These are phyloP conservation scores for Cerceris rybyensis DNA, from an alignment of 2,888 invertebrate genomes.

Conservation along the genomic window DNA sequence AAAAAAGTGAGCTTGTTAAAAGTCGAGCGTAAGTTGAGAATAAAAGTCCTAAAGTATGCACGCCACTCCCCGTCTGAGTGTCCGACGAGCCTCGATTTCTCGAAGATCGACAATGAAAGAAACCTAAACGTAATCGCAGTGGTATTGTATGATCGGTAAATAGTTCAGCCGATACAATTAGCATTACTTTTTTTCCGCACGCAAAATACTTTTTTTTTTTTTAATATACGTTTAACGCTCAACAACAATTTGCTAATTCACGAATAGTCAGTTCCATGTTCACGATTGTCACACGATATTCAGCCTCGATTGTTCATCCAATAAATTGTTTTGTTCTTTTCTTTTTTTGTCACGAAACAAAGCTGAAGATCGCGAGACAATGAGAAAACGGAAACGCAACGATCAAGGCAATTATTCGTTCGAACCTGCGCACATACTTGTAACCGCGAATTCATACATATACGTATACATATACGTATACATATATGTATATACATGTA, in stretches of 20 bases:
- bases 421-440: conserved; percentile 56
- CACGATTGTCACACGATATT: conserved; percentile 23
- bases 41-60: conserved; percentile 42
- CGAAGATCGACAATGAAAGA: conserved; percentile 40
- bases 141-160: not conserved
- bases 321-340: conserved; percentile 8
- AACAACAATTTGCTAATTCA: conserved; percentile 54
- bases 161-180: conserved; percentile 48
- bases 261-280: conserved; percentile 26
- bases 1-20: conserved; percentile 39
- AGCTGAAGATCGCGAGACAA: conserved; percentile 23
- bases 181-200: conserved; percentile 26
- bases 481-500: conserved; percentile 25
- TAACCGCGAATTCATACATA: conserved; percentile 52
- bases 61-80: conserved; percentile 9
- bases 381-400: conserved; percentile 37
- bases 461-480: conserved; percentile 16
- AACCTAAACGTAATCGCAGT: conserved; percentile 50
- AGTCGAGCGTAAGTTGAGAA: conserved; percentile 52
- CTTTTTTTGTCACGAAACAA: conserved; percentile 3
- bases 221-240: conserved; percentile 36
- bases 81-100: conserved; percentile 21
- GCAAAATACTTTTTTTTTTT: conserved; percentile 31
- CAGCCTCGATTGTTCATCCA: not conserved
- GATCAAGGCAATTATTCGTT: conserved; percentile 55